Evolutionary conservation across 2,113 vertebrate genomes (phyloP), one percentile per base, ranked within the genome.

Genomic region (Gila orcuttii): DNA sequence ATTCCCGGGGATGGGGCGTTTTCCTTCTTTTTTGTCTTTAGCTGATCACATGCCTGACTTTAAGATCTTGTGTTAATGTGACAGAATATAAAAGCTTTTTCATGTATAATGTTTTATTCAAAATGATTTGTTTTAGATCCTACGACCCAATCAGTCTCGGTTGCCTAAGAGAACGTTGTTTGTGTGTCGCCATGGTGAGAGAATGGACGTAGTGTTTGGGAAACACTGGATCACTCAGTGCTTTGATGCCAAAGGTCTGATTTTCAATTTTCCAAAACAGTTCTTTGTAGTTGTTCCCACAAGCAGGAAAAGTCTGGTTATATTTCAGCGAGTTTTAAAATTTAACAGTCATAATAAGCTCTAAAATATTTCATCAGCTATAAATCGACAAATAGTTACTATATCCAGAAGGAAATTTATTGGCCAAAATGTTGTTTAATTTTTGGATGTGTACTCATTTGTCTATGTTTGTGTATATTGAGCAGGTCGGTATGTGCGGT

Each of bases 121-220:
- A 33, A 31, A 2, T 77, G 6, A 33, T 33, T 55, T 62, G 12
- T 83, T 45, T 15, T 93, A 98, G 97, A 95, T 97, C 10, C 93
- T 96, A 80, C 93, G 95, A 88, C 91, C 96, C 2, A 92, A 89
- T 86, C 96, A 96, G 84, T 88, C 95, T 0, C 95, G 95, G 3
- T 89, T 95, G 25, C 96, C 96, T 66, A 99, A 96, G 89, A 96
- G 96, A 90, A 96, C 96, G 85, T 94, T 99, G 80, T 99, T 99
- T 55, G 98, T 99, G 25, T 99, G 98, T 92, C 96, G 98, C 77
- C 98, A 99, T 0, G 98, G 98, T 0, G 98, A 99, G 88, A 96
- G 98, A 93, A 98, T 99, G 97, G 98, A 99, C 0, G 98, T 99
- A 0, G 98, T 99, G 11, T 99, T 99, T 87, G 98, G 98, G 77